Conservation (phyloP, 2,797 vertebrate genomes). For the Alfaro cultratus region DNA sequence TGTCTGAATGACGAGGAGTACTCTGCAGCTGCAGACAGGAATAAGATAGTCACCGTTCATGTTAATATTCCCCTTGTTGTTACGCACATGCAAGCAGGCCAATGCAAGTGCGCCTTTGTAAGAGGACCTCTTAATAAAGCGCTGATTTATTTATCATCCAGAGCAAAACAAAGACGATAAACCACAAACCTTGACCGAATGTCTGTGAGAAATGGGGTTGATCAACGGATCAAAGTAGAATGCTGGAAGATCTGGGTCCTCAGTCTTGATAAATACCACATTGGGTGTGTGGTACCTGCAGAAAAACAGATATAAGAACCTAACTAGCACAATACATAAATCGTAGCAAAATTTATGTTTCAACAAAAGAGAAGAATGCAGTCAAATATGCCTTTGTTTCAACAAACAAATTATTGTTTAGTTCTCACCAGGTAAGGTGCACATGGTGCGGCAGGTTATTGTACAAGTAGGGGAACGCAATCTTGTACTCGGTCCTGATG, state of each 20-base stretch:
- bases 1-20: slow-evolving; percentile 46
- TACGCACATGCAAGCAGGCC: slow-evolving; percentile 70
- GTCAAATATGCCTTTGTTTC: background rate
- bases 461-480: slow-evolving; percentile 97
- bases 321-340: background rate
- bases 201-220: slow-evolving; percentile 98
- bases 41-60: slow-evolving; percentile 43
- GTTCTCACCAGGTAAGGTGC: slow-evolving; percentile 94
- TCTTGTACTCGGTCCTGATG: slow-evolving; percentile 98
- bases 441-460: slow-evolving; percentile 98
- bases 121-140: slow-evolving; percentile 24
- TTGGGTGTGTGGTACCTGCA: slow-evolving; percentile 98
- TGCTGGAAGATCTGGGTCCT: slow-evolving; percentile 97
- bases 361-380: background rate
- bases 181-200: slow-evolving; percentile 92
- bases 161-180: background rate
- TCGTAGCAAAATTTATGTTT: too few relatives aligned
- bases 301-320: background rate
- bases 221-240: slow-evolving; percentile 99
- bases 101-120: slow-evolving; percentile 73
- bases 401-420: background rate
- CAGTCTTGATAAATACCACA: slow-evolving; percentile 99
- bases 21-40: slow-evolving; percentile 56
- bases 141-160: rapidly evolving
- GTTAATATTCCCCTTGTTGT: slow-evolving; percentile 69